Evolutionary conservation across 2,888 invertebrate genomes (phyloP).

Genomic region (Arctia plantaginis): DNA sequence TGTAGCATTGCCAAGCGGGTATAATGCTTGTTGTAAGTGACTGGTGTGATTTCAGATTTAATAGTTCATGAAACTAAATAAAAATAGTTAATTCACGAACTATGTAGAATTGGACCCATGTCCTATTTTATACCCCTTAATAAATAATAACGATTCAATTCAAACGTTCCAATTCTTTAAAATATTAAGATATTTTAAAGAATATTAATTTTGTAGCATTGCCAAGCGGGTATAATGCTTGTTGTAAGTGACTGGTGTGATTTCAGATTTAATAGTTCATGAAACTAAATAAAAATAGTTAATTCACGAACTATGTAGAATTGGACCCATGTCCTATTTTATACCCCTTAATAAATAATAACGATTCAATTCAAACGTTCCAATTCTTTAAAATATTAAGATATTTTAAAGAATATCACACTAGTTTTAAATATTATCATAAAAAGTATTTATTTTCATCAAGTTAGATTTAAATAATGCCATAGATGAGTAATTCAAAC

Average conservation of each 20-base stretch:
- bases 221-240: constrained; percentile 25
- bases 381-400: neutral
- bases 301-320: neutral
- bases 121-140: neutral
- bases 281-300: neutral
- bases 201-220: constrained; percentile 47
- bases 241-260: constrained; percentile 28
- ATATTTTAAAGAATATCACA: no score
- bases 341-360: neutral
- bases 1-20: constrained; percentile 33
- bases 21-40: constrained; percentile 28
- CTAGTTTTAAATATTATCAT: no score
- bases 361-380: neutral
- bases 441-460: no score
- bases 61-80: neutral
- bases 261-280: constrained; percentile 13
- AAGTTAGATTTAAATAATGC: no score
- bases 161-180: neutral
- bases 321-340: neutral
- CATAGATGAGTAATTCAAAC: no score
- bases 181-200: no score
- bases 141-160: neutral
- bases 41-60: constrained; percentile 21
- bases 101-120: neutral
- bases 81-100: neutral